phyloP scores from a whole-genome alignment of 2,888 invertebrate genomes.

The Tetragonisca angustula region DNA sequence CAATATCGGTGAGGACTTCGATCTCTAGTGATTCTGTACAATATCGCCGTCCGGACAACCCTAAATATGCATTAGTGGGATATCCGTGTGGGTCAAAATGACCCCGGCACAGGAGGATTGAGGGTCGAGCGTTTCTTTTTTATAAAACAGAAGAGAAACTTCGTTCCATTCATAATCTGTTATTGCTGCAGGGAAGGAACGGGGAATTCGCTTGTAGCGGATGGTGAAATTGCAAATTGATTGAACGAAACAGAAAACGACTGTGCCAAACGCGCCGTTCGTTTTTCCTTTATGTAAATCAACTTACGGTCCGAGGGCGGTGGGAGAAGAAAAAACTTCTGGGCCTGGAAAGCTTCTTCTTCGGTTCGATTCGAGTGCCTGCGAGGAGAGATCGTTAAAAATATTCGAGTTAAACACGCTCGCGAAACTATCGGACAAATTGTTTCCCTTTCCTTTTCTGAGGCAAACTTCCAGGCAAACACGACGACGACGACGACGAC shows the following conservation, averaged over 20 bases:
- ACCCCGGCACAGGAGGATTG: too few species aligned
- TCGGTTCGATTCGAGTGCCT: not conserved
- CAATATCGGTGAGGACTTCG: too few species aligned
- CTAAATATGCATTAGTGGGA: too few species aligned
- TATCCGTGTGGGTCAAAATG: too few species aligned
- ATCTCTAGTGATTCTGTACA: too few species aligned
- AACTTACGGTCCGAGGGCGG: not conserved
- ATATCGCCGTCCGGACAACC: too few species aligned
- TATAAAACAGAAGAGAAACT: not conserved
- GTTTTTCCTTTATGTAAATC: not conserved
- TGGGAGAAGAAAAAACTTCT: not conserved
- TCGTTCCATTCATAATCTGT: not conserved
- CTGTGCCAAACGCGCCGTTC: not conserved
- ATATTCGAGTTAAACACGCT: slow-evolving; percentile 26
- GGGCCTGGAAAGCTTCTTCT: not conserved
- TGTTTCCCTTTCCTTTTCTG: slow-evolving; percentile 30
- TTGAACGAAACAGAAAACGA: not conserved
- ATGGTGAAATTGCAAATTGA: not conserved
- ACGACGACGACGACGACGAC: slow-evolving; percentile 1
- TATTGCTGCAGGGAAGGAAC: not conserved
- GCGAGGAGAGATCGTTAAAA: slow-evolving; percentile 22
- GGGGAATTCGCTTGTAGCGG: not conserved
- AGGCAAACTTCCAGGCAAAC: slow-evolving; percentile 13
- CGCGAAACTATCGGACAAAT: slow-evolving; percentile 27
- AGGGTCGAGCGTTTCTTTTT: not conserved